phyloP scores from a whole-genome alignment of 2,113 vertebrate genomes.

The Lepus europaeus region DNA sequence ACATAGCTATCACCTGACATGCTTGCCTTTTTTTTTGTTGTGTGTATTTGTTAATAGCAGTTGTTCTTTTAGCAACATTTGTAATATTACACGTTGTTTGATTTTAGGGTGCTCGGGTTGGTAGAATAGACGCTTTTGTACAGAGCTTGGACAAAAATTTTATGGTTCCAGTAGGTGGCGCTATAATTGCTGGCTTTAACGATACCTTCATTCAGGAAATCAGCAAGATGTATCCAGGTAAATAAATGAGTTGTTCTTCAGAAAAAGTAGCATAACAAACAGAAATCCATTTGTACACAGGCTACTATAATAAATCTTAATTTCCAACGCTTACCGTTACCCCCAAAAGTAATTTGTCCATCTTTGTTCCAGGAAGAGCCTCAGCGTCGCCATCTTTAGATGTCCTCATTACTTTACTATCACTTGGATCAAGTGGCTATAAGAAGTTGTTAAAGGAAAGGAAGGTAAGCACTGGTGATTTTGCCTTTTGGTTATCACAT shows the following conservation, averaged over 20 bases:
- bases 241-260: slow-evolving; percentile 76
- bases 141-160: slow-evolving; percentile 99
- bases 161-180: slow-evolving; percentile 99
- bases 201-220: slow-evolving; percentile 96
- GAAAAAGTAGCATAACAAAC: slow-evolving; percentile 33
- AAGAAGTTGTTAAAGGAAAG: slow-evolving; percentile 95
- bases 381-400: slow-evolving; percentile 97
- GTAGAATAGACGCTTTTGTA: slow-evolving; percentile 98
- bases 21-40: background rate
- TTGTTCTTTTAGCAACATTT: slow-evolving; percentile 16
- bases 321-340: background rate
- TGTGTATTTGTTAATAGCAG: slow-evolving; percentile 7
- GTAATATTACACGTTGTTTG: slow-evolving; percentile 50
- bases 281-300: slow-evolving; percentile 36
- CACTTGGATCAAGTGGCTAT: slow-evolving; percentile 95
- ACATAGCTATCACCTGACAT: background rate
- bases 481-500: background rate
- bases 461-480: slow-evolving; percentile 90
- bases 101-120: slow-evolving; percentile 93
- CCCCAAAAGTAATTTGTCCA: background rate
- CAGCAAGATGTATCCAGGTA: slow-evolving; percentile 98
- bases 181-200: slow-evolving; percentile 97
- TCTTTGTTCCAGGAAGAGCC: slow-evolving; percentile 92
- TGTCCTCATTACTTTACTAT: slow-evolving; percentile 96
- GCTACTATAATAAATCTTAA: slow-evolving; percentile 50